Evolutionary conservation across 37 sponge, comb jelly and placozoan genomes (phyloP).

Genomic region (Geodia barretti): DNA sequence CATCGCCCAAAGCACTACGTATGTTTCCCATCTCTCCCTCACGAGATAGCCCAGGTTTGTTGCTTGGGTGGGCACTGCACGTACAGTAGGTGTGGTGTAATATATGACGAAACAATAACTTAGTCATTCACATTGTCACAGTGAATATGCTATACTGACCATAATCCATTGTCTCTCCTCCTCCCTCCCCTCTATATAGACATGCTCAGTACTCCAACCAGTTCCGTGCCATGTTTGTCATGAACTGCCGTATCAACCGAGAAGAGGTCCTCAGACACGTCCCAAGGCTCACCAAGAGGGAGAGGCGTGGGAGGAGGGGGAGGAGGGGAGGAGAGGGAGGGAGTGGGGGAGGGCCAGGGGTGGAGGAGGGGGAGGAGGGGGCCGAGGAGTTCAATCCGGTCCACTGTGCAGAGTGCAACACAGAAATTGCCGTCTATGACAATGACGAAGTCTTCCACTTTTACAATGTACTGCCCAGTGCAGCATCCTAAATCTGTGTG

Average conservation of each 20-base stretch:
- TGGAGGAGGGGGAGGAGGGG: background rate
- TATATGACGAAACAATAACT: background rate
- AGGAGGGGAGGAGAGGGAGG: slow-evolving; percentile 11
- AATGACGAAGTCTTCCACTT: slow-evolving; percentile 91
- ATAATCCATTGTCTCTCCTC: background rate
- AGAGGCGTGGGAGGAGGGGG: slow-evolving; percentile 18
- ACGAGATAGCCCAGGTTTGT: too few relatives aligned
- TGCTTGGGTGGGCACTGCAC: too few relatives aligned
- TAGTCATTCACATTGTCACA: background rate
- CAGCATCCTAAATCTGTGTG: slow-evolving; percentile 53
- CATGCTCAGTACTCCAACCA: slow-evolving; percentile 83
- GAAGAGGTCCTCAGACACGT: slow-evolving; percentile 79
- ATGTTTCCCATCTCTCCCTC: too few relatives aligned
- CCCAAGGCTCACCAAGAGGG: slow-evolving; percentile 54
- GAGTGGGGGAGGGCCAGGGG: slow-evolving; percentile 4
- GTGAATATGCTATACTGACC: background rate
- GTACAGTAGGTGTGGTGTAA: too few relatives aligned
- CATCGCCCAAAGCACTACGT: too few relatives aligned
- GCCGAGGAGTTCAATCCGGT: slow-evolving; percentile 82
- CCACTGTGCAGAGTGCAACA: slow-evolving; percentile 75
- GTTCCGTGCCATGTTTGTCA: slow-evolving; percentile 95
- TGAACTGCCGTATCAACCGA: slow-evolving; percentile 74
- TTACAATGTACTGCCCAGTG: slow-evolving; percentile 91
- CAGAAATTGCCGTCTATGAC: slow-evolving; percentile 95
- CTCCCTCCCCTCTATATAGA: slow-evolving; percentile 34